Conservation (phyloP, 1,140 invertebrate genomes). For the Drosophila bifasciata region DNA sequence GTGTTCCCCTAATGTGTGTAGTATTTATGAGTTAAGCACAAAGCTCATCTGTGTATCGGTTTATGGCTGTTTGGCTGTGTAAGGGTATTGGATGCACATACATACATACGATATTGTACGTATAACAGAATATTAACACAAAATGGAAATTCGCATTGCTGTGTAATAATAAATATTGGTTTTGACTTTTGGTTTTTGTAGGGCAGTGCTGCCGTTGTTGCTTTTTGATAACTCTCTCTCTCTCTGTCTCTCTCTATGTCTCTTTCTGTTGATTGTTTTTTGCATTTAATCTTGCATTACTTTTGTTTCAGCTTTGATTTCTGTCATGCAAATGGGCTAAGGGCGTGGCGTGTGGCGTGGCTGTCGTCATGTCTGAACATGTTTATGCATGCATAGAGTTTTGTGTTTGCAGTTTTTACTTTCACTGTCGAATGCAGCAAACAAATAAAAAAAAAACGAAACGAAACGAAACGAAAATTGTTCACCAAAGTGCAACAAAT, state of each 20-base stretch:
- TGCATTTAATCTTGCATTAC: constrained; percentile 74
- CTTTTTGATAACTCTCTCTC: constrained; percentile 18
- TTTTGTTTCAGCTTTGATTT: constrained; percentile 77
- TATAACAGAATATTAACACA: constrained; percentile 10
- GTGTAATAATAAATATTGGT: constrained; percentile 81
- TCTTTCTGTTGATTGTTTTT: constrained; percentile 54
- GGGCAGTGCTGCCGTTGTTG: constrained; percentile 20
- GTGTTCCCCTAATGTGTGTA: neutral
- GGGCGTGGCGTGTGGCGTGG: constrained; percentile 49
- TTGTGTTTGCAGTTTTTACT: constrained; percentile 58
- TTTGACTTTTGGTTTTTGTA: constrained; percentile 65
- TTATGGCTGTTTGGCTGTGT: constrained; percentile 8
- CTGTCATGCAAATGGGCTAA: constrained; percentile 54
- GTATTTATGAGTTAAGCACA: constrained; percentile 16
- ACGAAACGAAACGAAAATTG: constrained; percentile 39
- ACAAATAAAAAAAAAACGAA: neutral
- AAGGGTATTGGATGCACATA: constrained; percentile 26
- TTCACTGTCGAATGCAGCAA: constrained; percentile 53
- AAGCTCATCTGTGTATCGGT: constrained; percentile 2
- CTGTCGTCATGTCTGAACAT: constrained; percentile 37
- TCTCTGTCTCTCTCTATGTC: constrained; percentile 4
- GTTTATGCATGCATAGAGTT: constrained; percentile 66
- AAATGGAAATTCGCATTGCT: constrained; percentile 63
- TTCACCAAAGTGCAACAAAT: constrained; percentile 46
- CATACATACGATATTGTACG: constrained; percentile 1